Conservation (phyloP, 1,140 invertebrate genomes). For the Penaeus japonicus region DNA sequence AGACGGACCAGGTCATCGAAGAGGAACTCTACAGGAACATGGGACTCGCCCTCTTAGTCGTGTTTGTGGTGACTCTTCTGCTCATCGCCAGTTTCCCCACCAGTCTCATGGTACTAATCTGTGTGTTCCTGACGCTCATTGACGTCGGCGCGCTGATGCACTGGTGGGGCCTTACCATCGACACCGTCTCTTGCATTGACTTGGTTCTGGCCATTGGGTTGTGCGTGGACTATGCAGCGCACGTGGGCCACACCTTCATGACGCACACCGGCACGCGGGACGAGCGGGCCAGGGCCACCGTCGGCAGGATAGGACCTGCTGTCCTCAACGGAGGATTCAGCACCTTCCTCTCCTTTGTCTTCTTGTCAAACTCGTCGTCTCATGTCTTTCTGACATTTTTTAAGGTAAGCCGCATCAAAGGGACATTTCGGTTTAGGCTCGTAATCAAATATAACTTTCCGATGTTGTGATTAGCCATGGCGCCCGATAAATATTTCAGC, state of each 20-base stretch:
- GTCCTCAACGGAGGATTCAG: conserved; percentile 82
- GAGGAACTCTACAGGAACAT: conserved; percentile 82
- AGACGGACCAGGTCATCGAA: conserved; percentile 78
- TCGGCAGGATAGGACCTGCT: conserved; percentile 81
- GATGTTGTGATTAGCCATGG: no score
- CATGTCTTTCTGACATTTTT: conserved; percentile 84
- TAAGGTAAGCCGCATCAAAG: conserved; percentile 67
- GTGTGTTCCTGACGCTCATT: conserved; percentile 77
- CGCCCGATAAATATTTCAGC: no score
- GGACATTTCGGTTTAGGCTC: no score
- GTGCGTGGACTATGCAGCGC: conserved; percentile 88
- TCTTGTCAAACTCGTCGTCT: conserved; percentile 76
- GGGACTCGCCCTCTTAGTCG: conserved; percentile 78
- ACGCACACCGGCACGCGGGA: conserved; percentile 68
- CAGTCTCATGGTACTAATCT: conserved; percentile 77
- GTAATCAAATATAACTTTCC: no score
- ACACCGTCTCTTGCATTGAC: conserved; percentile 84
- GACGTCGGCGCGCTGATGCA: conserved; percentile 85
- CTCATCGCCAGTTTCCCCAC: conserved; percentile 82
- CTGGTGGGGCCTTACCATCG: conserved; percentile 84
- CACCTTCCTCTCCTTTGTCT: conserved; percentile 78
- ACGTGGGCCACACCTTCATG: conserved; percentile 81
- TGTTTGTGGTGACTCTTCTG: conserved; percentile 80
- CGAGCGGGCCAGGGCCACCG: conserved; percentile 73
- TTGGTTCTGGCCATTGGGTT: conserved; percentile 84